Base-by-base conservation (phyloP, 2,113 vertebrate species). In the Phrynosoma platyrhinos region DNA sequence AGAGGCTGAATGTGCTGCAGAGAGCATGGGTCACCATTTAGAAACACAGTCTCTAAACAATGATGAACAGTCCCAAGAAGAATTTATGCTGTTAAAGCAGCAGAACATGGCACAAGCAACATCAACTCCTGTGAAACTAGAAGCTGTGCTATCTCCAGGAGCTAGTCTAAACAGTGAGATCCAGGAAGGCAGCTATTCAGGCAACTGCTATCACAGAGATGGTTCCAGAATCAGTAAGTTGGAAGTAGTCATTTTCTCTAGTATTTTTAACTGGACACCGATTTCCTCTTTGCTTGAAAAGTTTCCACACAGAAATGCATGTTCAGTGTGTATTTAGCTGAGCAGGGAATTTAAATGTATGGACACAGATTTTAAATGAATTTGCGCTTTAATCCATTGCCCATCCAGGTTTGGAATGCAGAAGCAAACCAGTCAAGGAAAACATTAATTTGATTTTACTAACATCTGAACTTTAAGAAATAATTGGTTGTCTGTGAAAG, bases 191-290 rank as follows among this genome's bases (percentile, higher is more conserved):
- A 94, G 62, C 91, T 98, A 97, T 77, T 16, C 68, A 1, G 98
- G 97, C 62, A 97, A 96, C 55, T 98, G 97, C 88, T 98, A 97
- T 94, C 98, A 99, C 94, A 97, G 97, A 88, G 98, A 98, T 8
- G 98, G 98, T 88, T 97, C 97, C 0, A 96, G 94, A 83, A 96
- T 98, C 78, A 97, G 98, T 99, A 94, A 72, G 97, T 97, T 79
- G 76, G 62, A n/a, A 74, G 23, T 0, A 2, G 4, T 14, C 4
- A 79, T 62, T 88, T 85, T 9, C 91, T 32, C 82, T 93, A 64
- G n/a, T 84, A 5, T 42, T 90, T 55, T 52, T 77, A 16, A 0
- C 0, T 1, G 2, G 23, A 5, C 16, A 13, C 2, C 47, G 6
- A 3, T 8, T 75, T 85, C 64, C 85, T 47, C 18, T 64, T 0